Percentiles rank a stretch among this genome's conserved stretches.
These are phyloP conservation scores for Actinia equina DNA, from an alignment of 64 coral and sea anemone species.

Conservation along the genomic window DNA sequence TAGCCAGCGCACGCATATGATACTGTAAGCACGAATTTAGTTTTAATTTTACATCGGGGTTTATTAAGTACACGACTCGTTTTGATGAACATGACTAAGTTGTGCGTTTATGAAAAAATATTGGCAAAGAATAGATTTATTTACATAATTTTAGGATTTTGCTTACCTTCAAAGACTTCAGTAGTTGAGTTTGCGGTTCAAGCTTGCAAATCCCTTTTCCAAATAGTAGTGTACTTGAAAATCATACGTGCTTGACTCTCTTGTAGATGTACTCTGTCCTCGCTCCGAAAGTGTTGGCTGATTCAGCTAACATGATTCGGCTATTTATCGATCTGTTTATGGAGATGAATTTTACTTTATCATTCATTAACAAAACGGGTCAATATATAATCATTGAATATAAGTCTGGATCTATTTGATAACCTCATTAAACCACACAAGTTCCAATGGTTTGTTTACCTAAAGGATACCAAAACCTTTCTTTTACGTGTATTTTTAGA, in stretches of 20 bases:
- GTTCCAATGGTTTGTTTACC: not conserved
- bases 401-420: not conserved
- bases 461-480: not conserved
- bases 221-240: too few relatives aligned
- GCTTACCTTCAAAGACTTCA: too few relatives aligned
- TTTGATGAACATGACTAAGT: too few relatives aligned
- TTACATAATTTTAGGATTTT: too few relatives aligned
- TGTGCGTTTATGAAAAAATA: too few relatives aligned
- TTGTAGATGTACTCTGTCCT: not conserved
- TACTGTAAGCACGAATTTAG: too few relatives aligned
- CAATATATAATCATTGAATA: not conserved
- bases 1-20: too few relatives aligned
- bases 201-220: too few relatives aligned
- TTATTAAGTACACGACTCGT: too few relatives aligned
- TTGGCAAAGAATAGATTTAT: too few relatives aligned
- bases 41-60: too few relatives aligned
- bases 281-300: not conserved
- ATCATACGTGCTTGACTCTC: not conserved
- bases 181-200: too few relatives aligned
- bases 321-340: constrained; percentile 7
- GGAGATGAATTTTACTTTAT: not conserved
- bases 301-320: not conserved
- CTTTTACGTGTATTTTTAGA: not conserved
- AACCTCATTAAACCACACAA: constrained; percentile 11
- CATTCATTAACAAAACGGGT: constrained; percentile 9